Conservation (phyloP, 2,888 invertebrate genomes). For the Candidula unifasciata region DNA sequence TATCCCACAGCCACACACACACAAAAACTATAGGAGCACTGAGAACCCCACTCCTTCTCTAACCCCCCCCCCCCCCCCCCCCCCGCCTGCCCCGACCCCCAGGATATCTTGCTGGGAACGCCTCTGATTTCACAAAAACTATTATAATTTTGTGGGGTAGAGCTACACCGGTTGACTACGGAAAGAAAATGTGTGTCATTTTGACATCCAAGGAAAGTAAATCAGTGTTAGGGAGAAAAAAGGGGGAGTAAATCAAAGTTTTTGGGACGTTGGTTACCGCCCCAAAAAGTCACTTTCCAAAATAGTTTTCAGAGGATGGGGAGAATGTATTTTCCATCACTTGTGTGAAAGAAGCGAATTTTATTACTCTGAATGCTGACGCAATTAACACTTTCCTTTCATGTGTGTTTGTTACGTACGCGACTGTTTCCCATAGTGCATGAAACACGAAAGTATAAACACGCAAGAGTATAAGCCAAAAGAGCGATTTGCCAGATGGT, state of each 20-base stretch:
- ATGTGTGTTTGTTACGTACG: conserved; percentile 14
- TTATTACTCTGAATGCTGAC: conserved; percentile 20
- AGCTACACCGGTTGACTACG: neutral
- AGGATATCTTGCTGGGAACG: neutral
- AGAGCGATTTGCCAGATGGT: neutral
- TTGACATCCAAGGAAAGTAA: conserved; percentile 14
- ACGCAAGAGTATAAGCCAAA: neutral
- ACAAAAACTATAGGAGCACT: too few relatives aligned
- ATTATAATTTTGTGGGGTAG: neutral
- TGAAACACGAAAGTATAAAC: neutral
- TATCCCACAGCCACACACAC: too few relatives aligned
- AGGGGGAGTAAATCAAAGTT: too few relatives aligned
- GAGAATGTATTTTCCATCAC: conserved; percentile 23
- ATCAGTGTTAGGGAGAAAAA: neutral
- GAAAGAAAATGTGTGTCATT: conserved; percentile 4
- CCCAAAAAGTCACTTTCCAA: neutral
- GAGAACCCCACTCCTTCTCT: too few relatives aligned
- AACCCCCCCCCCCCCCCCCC: too few relatives aligned
- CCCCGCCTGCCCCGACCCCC: too few relatives aligned
- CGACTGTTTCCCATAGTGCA: neutral
- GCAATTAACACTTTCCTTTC: conserved; percentile 29
- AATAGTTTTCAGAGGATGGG: conserved; percentile 8
- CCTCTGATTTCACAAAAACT: neutral
- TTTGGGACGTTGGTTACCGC: neutral
- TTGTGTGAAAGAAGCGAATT: conserved; percentile 16